Percentiles rank a stretch among this genome's conserved stretches.
Evolutionary conservation across 1,140 invertebrate genomes (phyloP).

Genomic region (Planococcus citri): DNA sequence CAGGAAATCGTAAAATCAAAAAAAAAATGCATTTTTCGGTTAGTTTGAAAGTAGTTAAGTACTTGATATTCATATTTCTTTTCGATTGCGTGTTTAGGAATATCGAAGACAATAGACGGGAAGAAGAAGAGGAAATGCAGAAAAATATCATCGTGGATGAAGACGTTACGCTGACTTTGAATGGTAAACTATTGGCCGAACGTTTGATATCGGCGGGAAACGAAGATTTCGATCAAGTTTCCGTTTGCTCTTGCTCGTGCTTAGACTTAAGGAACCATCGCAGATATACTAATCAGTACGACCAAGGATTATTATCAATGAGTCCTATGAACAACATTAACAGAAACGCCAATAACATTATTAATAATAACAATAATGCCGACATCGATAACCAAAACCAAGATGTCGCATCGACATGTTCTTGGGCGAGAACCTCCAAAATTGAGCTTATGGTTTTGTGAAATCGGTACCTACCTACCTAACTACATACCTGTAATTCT

Average conservation of each 20-base stretch:
- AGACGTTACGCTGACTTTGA: neutral
- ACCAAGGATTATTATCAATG: neutral
- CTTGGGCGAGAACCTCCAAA: too few relatives aligned
- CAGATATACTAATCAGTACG: neutral
- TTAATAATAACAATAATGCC: too few relatives aligned
- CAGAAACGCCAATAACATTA: too few relatives aligned
- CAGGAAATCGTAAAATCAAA: too few relatives aligned
- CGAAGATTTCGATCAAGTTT: slow-evolving; percentile 5
- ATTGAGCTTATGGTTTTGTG: too few relatives aligned
- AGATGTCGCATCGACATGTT: too few relatives aligned
- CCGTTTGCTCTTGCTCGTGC: slow-evolving; percentile 4
- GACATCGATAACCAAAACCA: too few relatives aligned
- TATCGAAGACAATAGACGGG: neutral
- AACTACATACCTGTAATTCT: too few relatives aligned
- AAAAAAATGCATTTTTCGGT: too few relatives aligned
- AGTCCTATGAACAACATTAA: neutral
- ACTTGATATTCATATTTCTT: neutral
- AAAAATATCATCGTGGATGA: slow-evolving; percentile 4
- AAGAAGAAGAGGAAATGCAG: neutral
- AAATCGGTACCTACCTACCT: too few relatives aligned
- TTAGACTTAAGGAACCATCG: slow-evolving; percentile 7
- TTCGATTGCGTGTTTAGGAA: neutral
- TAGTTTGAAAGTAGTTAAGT: too few relatives aligned
- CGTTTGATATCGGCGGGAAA: slow-evolving; percentile 5
- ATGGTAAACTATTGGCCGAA: slow-evolving; percentile 3